Evolutionary conservation across 37 sponge, comb jelly and placozoan genomes (phyloP), one percentile per base, ranked within the genome.

Genomic region (Agelas oroides): DNA sequence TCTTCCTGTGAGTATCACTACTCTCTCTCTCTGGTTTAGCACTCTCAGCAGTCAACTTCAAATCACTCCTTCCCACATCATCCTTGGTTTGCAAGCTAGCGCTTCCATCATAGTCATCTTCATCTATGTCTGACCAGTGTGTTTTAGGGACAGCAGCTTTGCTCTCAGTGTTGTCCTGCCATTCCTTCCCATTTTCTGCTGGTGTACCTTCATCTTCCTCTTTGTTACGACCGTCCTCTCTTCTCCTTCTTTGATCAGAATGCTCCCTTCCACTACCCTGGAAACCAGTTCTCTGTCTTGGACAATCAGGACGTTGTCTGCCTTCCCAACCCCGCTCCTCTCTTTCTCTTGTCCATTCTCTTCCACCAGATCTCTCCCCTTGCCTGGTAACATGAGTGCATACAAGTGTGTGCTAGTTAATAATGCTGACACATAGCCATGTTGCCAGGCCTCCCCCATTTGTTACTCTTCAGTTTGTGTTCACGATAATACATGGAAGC

Each of bases 11-110:
- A 46, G 46, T 12, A 8, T 46, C 46, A 46, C 32, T 2, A 23
- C 74, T 39, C 25, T n/a, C 20, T 5, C 53, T 63, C 41, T 63
- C 54, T 40, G 65, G 38, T 40, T 79, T 3, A 46, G 46, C 46
- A 46, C 36, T 31, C 69, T 20, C 81, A 68, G n/a, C 81, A 11
- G 67, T 57, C 3, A n/a, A 65, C 81, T 52, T 52, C 27, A 36
- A 65, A 3, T 77, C 3, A 41, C 5, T 27, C 59, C 59, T 76
- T 60, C 25, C 32, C 18, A 18, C 36, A n/a, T 24, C 21, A 57
- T 30, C 39, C 65, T 62, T 63, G 62, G 5, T 11, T 40, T n/a
- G 20, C 25, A 34, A 17, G 30, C 11, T 5, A 21, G 16, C 8
- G 20, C 59, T 56, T 31, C 59, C 1, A 31, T 5, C 14, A 11